These are phyloP conservation scores for Drosophila buzzatii DNA, from an alignment of 2,888 invertebrate genomes.

Conservation along the genomic window DNA sequence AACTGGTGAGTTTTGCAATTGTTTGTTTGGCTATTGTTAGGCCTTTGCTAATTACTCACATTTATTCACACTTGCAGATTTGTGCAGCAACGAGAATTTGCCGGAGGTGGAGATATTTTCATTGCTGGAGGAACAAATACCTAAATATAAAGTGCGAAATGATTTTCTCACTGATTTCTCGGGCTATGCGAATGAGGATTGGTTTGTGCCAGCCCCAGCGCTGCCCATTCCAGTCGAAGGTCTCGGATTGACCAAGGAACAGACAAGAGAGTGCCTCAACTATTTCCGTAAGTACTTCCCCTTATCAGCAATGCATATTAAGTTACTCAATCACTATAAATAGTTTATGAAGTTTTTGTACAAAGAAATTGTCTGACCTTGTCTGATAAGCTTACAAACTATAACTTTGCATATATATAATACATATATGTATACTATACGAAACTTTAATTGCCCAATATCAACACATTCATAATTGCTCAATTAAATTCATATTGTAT, in stretches of 20 bases:
- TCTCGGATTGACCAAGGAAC: slow-evolving; percentile 94
- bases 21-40: slow-evolving; percentile 6
- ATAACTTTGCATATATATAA: neutral
- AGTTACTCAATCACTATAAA: slow-evolving; percentile 8
- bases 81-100: slow-evolving; percentile 96
- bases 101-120: slow-evolving; percentile 98
- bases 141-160: slow-evolving; percentile 96
- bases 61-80: slow-evolving; percentile 87
- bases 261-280: slow-evolving; percentile 97
- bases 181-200: slow-evolving; percentile 90
- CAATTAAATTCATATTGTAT: slow-evolving; percentile 22
- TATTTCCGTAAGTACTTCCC: slow-evolving; percentile 96
- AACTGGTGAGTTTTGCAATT: slow-evolving; percentile 77
- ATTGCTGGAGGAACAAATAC: slow-evolving; percentile 97
- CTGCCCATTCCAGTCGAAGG: slow-evolving; percentile 90
- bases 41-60: slow-evolving; percentile 8
- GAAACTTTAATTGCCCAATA: slow-evolving; percentile 1
- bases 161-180: slow-evolving; percentile 97
- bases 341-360: slow-evolving; percentile 2
- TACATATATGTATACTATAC: neutral
- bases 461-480: slow-evolving; percentile 25
- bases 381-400: slow-evolving; percentile 13
- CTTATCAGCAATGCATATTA: neutral
- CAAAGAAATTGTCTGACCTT: neutral
- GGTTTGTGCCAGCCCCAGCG: slow-evolving; percentile 96